Evolutionary conservation across 92 coral and sea anemone genomes (phyloP).

Genomic region (Heliopora coerulea): DNA sequence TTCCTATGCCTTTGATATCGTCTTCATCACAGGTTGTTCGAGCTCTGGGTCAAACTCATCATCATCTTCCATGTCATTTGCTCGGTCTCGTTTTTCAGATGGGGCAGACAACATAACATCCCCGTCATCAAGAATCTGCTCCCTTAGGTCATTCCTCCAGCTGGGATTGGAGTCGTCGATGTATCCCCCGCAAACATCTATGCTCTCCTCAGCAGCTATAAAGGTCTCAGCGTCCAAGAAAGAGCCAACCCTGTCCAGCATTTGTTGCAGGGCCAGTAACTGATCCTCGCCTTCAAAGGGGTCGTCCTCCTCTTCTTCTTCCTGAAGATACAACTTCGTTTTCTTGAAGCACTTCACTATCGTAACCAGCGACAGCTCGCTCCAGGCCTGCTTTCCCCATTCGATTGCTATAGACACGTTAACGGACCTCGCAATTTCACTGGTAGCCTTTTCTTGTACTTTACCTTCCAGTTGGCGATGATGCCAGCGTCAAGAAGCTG

Average conservation of each 20-base stretch:
- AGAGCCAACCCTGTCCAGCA: constrained; percentile 59
- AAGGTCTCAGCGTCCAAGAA: constrained; percentile 51
- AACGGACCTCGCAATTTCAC: constrained; percentile 58
- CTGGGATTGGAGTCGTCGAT: constrained; percentile 54
- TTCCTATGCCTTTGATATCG: constrained; percentile 48
- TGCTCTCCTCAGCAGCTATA: constrained; percentile 51
- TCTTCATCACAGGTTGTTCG: constrained; percentile 55
- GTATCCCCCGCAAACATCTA: constrained; percentile 55
- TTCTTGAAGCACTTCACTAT: constrained; percentile 62
- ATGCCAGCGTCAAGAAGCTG: constrained; percentile 61
- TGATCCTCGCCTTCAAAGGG: constrained; percentile 62
- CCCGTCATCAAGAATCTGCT: constrained; percentile 47
- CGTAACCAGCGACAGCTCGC: constrained; percentile 56
- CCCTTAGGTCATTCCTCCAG: constrained; percentile 55
- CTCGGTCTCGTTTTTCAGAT: constrained; percentile 49
- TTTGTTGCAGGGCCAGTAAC: constrained; percentile 62
- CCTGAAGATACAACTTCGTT: constrained; percentile 48
- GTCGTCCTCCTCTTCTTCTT: constrained; percentile 57
- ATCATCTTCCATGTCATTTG: no score
- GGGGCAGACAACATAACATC: constrained; percentile 2
- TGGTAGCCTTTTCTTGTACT: constrained; percentile 53
- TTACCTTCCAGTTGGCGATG: constrained; percentile 63
- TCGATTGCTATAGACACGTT: constrained; percentile 50
- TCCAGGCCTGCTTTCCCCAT: constrained; percentile 64
- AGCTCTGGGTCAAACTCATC: constrained; percentile 56